Base-by-base conservation (phyloP, 2,888 invertebrate genomes). In the Drosophila anomelani region DNA sequence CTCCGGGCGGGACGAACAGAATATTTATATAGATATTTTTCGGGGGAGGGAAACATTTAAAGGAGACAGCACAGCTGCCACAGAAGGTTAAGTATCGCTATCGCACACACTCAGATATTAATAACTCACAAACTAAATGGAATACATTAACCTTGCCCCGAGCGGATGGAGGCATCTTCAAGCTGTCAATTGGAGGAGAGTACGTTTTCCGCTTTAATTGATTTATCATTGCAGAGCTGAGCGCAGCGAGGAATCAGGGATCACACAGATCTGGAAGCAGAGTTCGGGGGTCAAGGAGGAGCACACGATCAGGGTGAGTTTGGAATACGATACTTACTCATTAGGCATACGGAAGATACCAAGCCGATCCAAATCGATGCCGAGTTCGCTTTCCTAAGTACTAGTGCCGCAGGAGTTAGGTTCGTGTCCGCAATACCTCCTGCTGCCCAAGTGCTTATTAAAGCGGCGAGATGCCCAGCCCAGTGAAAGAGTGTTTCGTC, bases 401-500 rank as follows among this genome's bases (percentile, higher is more conserved):
- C 93, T 93, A 93, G 93, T 93, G 93, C 93, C 93, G 93, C 93
- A 93, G 93, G 93, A 93, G 93, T 92, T 91, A 91, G 88, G 90
- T 85, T 78, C 81, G 87, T 84, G 73, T 81, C 81, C 81, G 80
- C 75, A 81, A 81, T 81, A 89, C 91, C 93, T 91, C 93, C 93
- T 93, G 93, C 93, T 93, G 93, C 93, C 91, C 92, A 92, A 93
- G 93, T 93, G 93, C 93, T 93, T 93, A 93, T 93, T 91, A 93
- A 93, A 92, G 93, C 90, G 92, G 90, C 93, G 94, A 95, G 72
- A 81, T 84, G 78, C 63, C 68, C 91, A 20, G 51, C 47, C 73
- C 90, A 67, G n/a, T 39, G 23, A 49, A 12, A 36, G 3, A 13
- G 9, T 23, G 23, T 15, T 47, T 55, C 47, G 17, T 13, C 34